Evolutionary conservation across 2,888 invertebrate genomes (phyloP).

Genomic region (Pseudoips prasinana): DNA sequence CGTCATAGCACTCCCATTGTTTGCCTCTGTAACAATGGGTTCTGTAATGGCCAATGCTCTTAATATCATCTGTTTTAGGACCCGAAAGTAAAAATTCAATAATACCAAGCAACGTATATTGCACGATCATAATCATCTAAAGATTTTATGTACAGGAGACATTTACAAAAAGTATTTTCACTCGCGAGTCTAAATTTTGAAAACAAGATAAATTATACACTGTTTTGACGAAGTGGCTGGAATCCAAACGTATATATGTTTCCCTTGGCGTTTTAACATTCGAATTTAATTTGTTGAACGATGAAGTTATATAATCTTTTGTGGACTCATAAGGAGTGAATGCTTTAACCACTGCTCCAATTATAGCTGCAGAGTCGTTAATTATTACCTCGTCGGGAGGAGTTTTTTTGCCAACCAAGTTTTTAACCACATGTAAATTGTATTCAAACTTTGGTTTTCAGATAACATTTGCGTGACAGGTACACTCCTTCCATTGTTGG

Average conservation of each 20-base stretch:
- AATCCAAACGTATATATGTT: conserved; percentile 4
- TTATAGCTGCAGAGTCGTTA: conserved; percentile 8
- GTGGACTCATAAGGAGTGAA: conserved; percentile 4
- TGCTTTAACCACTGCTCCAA: conserved; percentile 9
- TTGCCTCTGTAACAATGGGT: conserved; percentile 7
- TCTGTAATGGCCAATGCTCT: background rate
- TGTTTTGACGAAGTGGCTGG: conserved; percentile 6
- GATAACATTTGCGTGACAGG: conserved; percentile 8
- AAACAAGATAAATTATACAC: conserved; percentile 5
- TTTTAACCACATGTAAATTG: conserved; percentile 3
- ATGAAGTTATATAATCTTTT: conserved; percentile 5
- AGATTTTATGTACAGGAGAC: background rate
- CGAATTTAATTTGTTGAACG: conserved; percentile 1
- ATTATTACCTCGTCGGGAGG: conserved; percentile 6
- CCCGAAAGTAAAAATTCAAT: background rate
- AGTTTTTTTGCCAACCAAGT: background rate
- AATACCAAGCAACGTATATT: conserved; percentile 1
- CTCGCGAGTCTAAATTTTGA: conserved; percentile 2
- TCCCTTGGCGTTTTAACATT: conserved; percentile 1
- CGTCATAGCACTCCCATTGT: conserved; percentile 1
- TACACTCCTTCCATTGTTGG: conserved; percentile 3
- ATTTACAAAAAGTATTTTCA: conserved; percentile 3
- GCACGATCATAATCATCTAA: background rate
- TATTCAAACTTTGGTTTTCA: conserved; percentile 3
- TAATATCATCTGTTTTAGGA: too few relatives aligned